phyloP scores from a whole-genome alignment of 2,888 invertebrate genomes.

The Keiferia lycopersicella region DNA sequence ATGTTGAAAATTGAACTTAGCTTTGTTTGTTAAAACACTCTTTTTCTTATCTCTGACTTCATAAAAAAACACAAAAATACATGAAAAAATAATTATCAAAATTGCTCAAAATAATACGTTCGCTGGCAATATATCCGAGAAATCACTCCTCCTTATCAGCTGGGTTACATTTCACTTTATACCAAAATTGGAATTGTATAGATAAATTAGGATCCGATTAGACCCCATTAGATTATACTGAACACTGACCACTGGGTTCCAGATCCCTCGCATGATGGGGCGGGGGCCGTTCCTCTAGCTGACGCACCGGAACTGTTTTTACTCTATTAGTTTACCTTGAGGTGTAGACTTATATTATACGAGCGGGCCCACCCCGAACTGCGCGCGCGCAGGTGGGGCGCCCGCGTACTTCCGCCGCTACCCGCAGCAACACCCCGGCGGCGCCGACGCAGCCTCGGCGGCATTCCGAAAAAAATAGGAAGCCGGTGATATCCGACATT shows the following conservation, averaged over 20 bases:
- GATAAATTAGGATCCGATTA: constrained; percentile 25
- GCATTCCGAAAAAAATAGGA: constrained; percentile 43
- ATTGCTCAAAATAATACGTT: constrained; percentile 12
- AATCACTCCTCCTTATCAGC: constrained; percentile 27
- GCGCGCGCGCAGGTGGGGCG: constrained; percentile 50
- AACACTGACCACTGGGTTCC: constrained; percentile 83
- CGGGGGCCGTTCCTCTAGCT: constrained; percentile 66
- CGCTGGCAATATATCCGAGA: constrained; percentile 21
- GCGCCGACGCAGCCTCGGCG: background rate
- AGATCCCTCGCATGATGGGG: constrained; percentile 82
- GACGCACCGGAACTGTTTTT: constrained; percentile 66
- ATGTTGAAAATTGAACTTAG: too few species aligned
- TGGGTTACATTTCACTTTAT: constrained; percentile 24
- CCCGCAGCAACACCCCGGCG: constrained; percentile 38
- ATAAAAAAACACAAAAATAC: background rate
- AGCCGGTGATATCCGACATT: constrained; percentile 10
- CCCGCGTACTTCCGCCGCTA: constrained; percentile 61
- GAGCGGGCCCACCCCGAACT: constrained; percentile 58
- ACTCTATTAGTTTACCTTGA: constrained; percentile 64
- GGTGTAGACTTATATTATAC: constrained; percentile 63
- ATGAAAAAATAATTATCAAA: background rate
- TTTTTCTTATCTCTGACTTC: background rate
- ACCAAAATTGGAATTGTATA: constrained; percentile 24
- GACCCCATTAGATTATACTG: constrained; percentile 26
- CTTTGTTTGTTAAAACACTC: too few species aligned